phyloP scores from a whole-genome alignment of 2,888 invertebrate species.

The Thyatira batis region DNA sequence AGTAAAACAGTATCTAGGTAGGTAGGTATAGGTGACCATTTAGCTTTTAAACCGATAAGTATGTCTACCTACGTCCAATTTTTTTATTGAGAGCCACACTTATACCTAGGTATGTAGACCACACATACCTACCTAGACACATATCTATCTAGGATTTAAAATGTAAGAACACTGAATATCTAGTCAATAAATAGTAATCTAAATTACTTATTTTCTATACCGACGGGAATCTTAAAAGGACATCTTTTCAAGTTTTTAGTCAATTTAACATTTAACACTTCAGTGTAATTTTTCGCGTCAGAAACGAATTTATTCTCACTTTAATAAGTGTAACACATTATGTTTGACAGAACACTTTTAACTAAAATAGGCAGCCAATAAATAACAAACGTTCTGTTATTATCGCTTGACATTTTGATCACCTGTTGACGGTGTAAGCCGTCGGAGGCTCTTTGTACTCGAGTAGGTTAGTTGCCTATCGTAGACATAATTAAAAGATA shows the following conservation, averaged over 20 bases:
- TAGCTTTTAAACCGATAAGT: too few species aligned
- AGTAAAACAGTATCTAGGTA: too few species aligned
- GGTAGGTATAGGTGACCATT: too few species aligned
- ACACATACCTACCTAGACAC: too few species aligned
- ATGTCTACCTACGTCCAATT: too few species aligned
- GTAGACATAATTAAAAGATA: conserved; percentile 27
- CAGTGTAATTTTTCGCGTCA: neutral
- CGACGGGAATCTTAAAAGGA: neutral
- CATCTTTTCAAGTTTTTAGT: neutral
- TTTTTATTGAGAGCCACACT: too few species aligned
- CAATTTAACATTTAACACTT: neutral
- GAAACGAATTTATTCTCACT: neutral
- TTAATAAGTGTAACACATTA: neutral
- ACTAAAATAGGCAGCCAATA: conserved; percentile 31
- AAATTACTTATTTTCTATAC: too few species aligned
- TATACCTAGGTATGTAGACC: too few species aligned
- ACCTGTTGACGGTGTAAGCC: conserved; percentile 37
- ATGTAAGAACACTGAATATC: too few species aligned
- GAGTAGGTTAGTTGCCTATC: neutral
- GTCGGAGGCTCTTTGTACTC: conserved; percentile 16
- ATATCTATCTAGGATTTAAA: too few species aligned
- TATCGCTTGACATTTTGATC: conserved; percentile 48
- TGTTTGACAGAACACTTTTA: conserved; percentile 12
- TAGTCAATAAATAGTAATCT: too few species aligned
- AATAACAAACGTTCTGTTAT: conserved; percentile 32